Evolutionary conservation across 2,888 invertebrate species (phyloP), one percentile per base, ranked within the genome.

Genomic region (Norana najaformis): DNA sequence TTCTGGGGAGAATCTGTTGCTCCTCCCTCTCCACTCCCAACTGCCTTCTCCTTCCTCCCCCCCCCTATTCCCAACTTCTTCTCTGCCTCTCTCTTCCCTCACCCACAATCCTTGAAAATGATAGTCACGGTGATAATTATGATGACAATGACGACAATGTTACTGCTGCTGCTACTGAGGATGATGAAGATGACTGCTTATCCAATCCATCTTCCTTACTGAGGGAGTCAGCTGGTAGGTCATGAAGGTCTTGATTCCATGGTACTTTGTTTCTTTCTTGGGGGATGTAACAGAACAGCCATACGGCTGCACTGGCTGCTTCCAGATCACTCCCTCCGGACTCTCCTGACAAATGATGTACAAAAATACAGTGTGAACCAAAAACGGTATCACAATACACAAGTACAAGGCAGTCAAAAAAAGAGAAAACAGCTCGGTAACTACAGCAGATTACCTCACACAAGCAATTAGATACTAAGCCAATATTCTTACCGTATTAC

Each of bases 211-310:
- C 20, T 38, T 36, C 91, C 92, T 95, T 95, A 96, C 96, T 91
- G 98, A 98, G 6, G 98, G 98, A 90, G 98, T 98, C 92, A 99
- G 95, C 94, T 98, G 98, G 95, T 99, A 99, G 88, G 98, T 98
- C 93, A 99, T 99, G 94, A 97, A 99, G 94, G 98, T 98, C 95
- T 99, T 99, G 93, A 99, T 96, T 85, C 98, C 99, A 94, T 98
- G 98, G 94, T 99, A 96, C 95, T 99, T 99, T 0, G 97, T 97
- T 95, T 98, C 98, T 95, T 99, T 99, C 94, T 99, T 99, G 13
- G 99, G 99, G 90, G 98, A 98, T 34, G 98, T 97, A 47, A 99
- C 97, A 89, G 96, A 96, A 91, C 99, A 99, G 14, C 96, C 96
- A 94, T 98, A 99, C 3, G 97, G 96, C 91, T 97, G 96, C 88